Percentiles rank a stretch among this genome's conserved stretches.
Evolutionary conservation across 2,797 vertebrate species (phyloP).

Genomic region (Catamblyrhynchus diadema): DNA sequence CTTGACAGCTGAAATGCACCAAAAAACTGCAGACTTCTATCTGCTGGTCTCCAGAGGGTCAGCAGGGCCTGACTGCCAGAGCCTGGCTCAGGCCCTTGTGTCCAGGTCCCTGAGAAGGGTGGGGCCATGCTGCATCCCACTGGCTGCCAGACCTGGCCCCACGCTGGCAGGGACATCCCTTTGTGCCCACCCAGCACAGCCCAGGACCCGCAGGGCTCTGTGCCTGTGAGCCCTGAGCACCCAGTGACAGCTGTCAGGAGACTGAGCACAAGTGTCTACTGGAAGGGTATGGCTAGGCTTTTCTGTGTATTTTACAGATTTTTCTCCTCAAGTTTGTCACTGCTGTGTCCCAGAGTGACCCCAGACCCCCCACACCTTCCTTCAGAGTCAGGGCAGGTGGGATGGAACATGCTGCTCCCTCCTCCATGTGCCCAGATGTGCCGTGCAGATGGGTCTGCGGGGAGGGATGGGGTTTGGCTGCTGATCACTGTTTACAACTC

Average conservation of each 20-base stretch:
- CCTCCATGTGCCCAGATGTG: neutral
- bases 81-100: rapidly evolving
- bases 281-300: neutral
- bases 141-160: neutral
- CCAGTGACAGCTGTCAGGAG: rapidly evolving
- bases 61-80: neutral
- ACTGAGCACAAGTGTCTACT: rapidly evolving
- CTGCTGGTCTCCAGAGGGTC: neutral
- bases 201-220: neutral
- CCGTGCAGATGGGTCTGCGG: neutral
- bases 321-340: neutral
- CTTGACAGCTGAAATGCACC: neutral
- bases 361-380: rapidly evolving
- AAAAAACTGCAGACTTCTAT: rapidly evolving
- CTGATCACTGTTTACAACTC: neutral
- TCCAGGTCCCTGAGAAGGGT: neutral
- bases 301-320: neutral
- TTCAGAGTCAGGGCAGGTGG: neutral
- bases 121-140: neutral
- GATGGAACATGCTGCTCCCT: neutral
- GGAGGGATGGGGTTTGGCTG: neutral
- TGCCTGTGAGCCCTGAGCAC: neutral
- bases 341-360: neutral
- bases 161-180: neutral
- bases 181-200: neutral